A percentile compares a stretch with the other conserved stretches of the same genome.
Evolutionary conservation across 2,797 vertebrate genomes (phyloP).

Genomic region (Oreochromis mossambicus): DNA sequence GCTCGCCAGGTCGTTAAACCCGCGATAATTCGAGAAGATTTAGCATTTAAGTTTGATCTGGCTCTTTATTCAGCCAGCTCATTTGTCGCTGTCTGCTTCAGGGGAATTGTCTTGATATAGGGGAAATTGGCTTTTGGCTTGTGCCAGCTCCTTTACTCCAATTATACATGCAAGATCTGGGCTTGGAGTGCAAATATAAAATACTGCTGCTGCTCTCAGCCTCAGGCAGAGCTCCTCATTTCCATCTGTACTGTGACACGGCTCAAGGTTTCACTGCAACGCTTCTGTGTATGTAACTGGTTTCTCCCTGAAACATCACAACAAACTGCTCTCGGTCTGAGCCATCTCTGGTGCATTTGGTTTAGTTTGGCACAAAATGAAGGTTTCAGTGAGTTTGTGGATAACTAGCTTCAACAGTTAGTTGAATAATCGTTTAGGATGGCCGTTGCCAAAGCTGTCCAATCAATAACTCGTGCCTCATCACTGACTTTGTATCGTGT

Average conservation of each 20-base stretch:
- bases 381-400: neutral
- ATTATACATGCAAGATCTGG: slow-evolving; percentile 4
- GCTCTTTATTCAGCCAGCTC: slow-evolving; percentile 8
- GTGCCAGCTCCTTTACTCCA: neutral
- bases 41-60: slow-evolving; percentile 26
- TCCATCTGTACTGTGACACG: neutral
- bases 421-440: neutral
- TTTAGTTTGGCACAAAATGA: neutral
- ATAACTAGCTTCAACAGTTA: neutral
- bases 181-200: slow-evolving; percentile 1
- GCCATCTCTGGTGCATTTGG: neutral
- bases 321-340: neutral
- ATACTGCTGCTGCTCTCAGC: neutral
- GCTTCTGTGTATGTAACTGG: neutral
- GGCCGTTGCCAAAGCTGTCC: rapidly evolving
- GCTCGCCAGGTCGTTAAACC: slow-evolving; percentile 29
- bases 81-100: slow-evolving; percentile 33
- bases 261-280: neutral
- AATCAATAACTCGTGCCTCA: neutral
- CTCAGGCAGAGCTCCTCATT: neutral
- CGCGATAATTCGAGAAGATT: slow-evolving; percentile 39
- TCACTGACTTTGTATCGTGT: rapidly evolving
- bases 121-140: slow-evolving; percentile 3
- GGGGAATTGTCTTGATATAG: slow-evolving; percentile 11
- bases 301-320: neutral